Evolutionary conservation across 2,888 invertebrate species (phyloP), one percentile per base, ranked within the genome.

Genomic region (Gibbula magus): DNA sequence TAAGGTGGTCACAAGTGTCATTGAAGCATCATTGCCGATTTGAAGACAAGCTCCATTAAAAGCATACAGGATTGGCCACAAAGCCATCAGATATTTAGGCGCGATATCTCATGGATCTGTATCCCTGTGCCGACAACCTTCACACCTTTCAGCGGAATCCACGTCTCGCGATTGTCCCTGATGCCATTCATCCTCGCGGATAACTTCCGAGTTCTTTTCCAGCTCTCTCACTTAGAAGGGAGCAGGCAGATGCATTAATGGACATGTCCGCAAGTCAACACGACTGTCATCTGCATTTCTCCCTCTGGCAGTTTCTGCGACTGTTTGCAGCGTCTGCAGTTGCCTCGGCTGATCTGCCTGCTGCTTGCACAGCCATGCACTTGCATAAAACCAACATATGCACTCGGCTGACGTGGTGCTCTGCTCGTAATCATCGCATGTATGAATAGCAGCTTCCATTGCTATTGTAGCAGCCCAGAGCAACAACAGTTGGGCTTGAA

Each of bases 1-100:
- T 75, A 75, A 29, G 25, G 25, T 32, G 75, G 32, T 75, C 54
- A 75, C 75, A 75, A 75, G 75, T 75, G 75, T 75, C 75, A 54
- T 54, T 32, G 32, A 75, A 75, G 75, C 54, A 75, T 75, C 75
- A 75, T 75, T 75, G 75, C 75, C 54, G 54, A 70, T 75, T 54
- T 53, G 32, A 75, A 75, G 75, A 75, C 54, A 54, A 75, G 75
- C 70, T 75, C 75, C 51, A 75, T 75, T 75, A 75, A 75, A 54
- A 75, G 75, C 52, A 75, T 75, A 35, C 75, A 75, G 53, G 54
- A 75, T 75, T 75, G 35, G 29, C 25, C 32, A 29, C 75, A 75
- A 54, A 35, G 75, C 54, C 54, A 53, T 52, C 75, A 53, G 75
- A 75, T 75, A 75, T 75, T 75, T 75, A 53, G 75, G 25, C 53